Base-by-base conservation (phyloP, 2,113 vertebrate species). In the Baryphthengus martii region DNA sequence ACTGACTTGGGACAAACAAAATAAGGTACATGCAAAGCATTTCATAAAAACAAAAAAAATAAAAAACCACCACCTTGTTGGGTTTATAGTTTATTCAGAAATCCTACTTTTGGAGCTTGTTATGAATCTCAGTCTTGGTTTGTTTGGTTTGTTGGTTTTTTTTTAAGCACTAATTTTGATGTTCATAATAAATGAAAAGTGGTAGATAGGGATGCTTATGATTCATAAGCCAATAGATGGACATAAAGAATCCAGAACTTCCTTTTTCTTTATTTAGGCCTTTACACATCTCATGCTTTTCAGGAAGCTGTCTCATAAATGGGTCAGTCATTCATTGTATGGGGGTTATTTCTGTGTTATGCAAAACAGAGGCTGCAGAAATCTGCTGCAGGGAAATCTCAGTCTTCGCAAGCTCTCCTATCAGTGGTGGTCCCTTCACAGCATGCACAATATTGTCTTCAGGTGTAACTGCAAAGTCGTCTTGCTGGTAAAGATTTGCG, bases 291-390 rank as follows among this genome's bases (percentile, higher is more conserved):
- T 71, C 33, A 47, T 19, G 12, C 28, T 67, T 77, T 94, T 76
- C 1, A 5, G 28, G 9, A 70, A 80, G 23, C 37, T 78, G n/a
- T 39, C 37, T 78, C 52, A 59, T 47, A 81, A 91, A 65, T 17
- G 21, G 13, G 29, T 72, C 1, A 0, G 6, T 82, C 10, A 13
- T n/a, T 67, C 25, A 61, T 52, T 37, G n/a, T 13, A 26, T 8
- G 7, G 14, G 21, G 10, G 17, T 24, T 85, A 26, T 49, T 85
- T 42, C 28, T 71, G 23, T 16, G 29, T 31, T 23, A 47, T 3
- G 2, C 55, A 71, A 33, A 85, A 31, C 33, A 75, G 70, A 52
- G 20, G 29, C 73, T 63, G 52, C 4, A 40, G 58, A 21, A 62
- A 86, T 55, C 19, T 70, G 45, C 55, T 83, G 39, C 72, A 70